These are phyloP conservation scores for Triplophysa siluroides DNA, from an alignment of 2,113 vertebrate genomes.

Conservation along the genomic window DNA sequence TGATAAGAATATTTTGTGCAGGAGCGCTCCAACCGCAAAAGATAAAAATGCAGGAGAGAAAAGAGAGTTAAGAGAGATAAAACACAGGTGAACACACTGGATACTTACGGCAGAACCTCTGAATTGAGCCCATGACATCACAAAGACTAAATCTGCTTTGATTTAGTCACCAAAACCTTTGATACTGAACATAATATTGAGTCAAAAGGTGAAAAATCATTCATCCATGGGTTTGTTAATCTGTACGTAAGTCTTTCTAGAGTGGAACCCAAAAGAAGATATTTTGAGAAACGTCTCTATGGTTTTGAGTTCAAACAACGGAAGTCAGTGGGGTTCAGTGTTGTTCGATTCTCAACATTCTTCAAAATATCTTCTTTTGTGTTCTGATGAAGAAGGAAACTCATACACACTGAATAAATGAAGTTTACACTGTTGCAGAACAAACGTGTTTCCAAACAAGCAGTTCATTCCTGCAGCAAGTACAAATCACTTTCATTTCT, in stretches of 20 bases:
- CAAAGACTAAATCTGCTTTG: not conserved
- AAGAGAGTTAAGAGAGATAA: not conserved
- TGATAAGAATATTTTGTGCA: constrained; percentile 33
- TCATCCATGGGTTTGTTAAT: too few species aligned
- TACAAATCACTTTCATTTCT: not conserved
- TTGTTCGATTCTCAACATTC: too few species aligned
- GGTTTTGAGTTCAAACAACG: too few species aligned
- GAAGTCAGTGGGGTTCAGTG: too few species aligned
- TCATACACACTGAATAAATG: too few species aligned
- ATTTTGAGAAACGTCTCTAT: too few species aligned
- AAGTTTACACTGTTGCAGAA: not conserved
- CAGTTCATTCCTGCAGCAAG: not conserved
- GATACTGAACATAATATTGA: too few species aligned
- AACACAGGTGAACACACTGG: not conserved
- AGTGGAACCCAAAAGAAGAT: too few species aligned
- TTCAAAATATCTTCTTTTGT: not conserved
- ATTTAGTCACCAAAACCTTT: too few species aligned
- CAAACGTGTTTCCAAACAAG: not conserved
- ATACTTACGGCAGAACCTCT: not conserved
- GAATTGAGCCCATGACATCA: not conserved
- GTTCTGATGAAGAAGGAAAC: too few species aligned
- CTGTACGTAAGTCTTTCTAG: too few species aligned
- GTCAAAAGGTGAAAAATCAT: too few species aligned
- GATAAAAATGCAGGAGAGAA: constrained; percentile 9
- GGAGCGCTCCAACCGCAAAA: not conserved